Base-by-base conservation (phyloP, 2,888 invertebrate genomes). In the Eristalinus aeneus region DNA sequence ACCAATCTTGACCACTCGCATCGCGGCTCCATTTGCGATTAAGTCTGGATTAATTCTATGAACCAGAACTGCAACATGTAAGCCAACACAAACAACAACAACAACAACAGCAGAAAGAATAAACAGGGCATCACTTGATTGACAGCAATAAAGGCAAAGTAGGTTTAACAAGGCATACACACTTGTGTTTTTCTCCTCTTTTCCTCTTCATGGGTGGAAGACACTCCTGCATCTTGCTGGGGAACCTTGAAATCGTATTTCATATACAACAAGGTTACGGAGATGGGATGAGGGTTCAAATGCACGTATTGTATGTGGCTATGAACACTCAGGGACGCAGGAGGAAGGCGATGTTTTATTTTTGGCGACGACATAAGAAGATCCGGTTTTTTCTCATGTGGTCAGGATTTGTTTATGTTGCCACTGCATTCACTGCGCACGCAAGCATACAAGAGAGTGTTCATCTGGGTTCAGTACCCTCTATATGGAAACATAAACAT, bases 71-170 rank as follows among this genome's bases (percentile, higher is more conserved):
- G 46, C 69, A 36, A 34, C 23, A 27, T 22, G 31, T 2, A 16
- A 27, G 10, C 2, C 36, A 32, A 36, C 23, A 10, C 3, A 54
- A 22, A 27, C 61, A 23, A 27, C 39, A 36, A 64, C 20, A 58
- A 46, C 6, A 65, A 60, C 32, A 22, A 12, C 46, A 83, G 31
- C 22, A 73, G 65, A 31, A 39, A 22, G 16, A 36, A 73, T 8
- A 32, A 61, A 36, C 71, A 63, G 56, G 67, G 56, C 74, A 68
- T 56, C 56, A 36, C 68, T 64, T 12, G 36, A 56, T 74, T 84
- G 76, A 34, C 58, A 68, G 61, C 56, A 86, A 82, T 71, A 82
- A 86, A 82, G 54, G 53, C 81, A 76, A 80, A 22, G 46, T 76
- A 68, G 60, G 36, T 63, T 75, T 79, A 58, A 56, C 16, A 32